Evolutionary conservation across 2,113 vertebrate genomes (phyloP).

Genomic region (Hippocampus abdominalis): DNA sequence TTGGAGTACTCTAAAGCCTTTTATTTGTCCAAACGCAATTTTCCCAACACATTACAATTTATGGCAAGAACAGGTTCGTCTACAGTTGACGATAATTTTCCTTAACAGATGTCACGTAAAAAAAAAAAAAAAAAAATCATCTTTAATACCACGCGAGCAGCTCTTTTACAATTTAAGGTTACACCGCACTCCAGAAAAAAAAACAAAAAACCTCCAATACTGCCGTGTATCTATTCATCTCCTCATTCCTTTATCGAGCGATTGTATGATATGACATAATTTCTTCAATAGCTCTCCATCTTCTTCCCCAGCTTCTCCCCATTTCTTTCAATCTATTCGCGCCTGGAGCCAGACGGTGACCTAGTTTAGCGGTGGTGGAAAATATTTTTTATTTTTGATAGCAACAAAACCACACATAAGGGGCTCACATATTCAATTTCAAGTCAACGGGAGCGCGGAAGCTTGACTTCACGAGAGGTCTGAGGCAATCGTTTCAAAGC

Average conservation of each 20-base stretch:
- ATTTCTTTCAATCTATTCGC: constrained; percentile 30
- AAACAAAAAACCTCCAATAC: too few species aligned
- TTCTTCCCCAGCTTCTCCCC: constrained; percentile 17
- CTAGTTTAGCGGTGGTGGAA: constrained; percentile 57
- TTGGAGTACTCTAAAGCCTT: background rate
- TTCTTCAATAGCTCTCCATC: constrained; percentile 39
- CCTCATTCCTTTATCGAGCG: too few species aligned
- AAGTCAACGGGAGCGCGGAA: background rate
- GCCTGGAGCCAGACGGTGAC: constrained; percentile 65
- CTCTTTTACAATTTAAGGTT: background rate
- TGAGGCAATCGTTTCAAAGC: background rate
- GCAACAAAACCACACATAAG: background rate
- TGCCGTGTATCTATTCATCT: background rate
- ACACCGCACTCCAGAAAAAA: too few species aligned
- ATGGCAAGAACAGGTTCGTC: too few species aligned
- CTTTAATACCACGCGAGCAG: background rate
- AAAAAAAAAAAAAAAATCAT: background rate
- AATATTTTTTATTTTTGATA: constrained; percentile 47
- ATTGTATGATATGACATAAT: constrained; percentile 42
- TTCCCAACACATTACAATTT: too few species aligned
- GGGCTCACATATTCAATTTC: background rate
- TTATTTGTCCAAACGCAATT: too few species aligned
- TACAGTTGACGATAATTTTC: background rate
- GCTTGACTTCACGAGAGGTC: background rate
- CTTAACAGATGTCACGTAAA: background rate